Percentiles rank a stretch among this genome's conserved stretches.
Evolutionary conservation across 2,113 vertebrate species (phyloP).

Genomic region (Mesitornis unicolor): DNA sequence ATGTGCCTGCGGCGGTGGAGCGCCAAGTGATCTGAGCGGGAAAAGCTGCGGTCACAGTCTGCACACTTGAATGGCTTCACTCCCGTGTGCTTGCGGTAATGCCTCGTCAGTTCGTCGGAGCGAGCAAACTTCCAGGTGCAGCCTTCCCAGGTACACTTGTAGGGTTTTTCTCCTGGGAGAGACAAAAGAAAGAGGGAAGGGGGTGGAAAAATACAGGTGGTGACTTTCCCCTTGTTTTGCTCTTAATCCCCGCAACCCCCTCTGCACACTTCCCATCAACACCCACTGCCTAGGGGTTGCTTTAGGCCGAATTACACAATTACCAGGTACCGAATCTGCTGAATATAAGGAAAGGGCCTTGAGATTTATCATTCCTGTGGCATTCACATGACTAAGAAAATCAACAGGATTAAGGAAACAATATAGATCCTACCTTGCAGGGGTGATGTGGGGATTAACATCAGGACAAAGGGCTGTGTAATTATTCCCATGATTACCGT

Average conservation of each 20-base stretch:
- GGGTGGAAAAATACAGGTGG: background rate
- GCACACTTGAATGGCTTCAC: slow-evolving; percentile 99
- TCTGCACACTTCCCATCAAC: background rate
- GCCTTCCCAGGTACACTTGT: slow-evolving; percentile 99
- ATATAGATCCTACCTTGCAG: slow-evolving; percentile 46
- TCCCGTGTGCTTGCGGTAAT: slow-evolving; percentile 98
- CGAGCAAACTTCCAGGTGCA: slow-evolving; percentile 99
- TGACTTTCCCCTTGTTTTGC: slow-evolving; percentile 31
- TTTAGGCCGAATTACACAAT: slow-evolving; percentile 17
- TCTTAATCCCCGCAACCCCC: background rate
- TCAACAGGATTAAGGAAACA: slow-evolving; percentile 27
- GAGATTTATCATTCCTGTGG: slow-evolving; percentile 14
- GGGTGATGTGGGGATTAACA: background rate
- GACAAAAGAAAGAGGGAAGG: slow-evolving; percentile 28
- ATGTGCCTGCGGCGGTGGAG: slow-evolving; percentile 97
- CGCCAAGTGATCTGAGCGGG: slow-evolving; percentile 96
- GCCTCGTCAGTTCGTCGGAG: slow-evolving; percentile 97
- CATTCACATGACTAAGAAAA: slow-evolving; percentile 22
- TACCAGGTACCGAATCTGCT: background rate
- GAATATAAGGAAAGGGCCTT: slow-evolving; percentile 5
- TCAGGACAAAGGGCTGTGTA: slow-evolving; percentile 1
- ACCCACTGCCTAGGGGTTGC: background rate
- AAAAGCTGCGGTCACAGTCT: slow-evolving; percentile 99
- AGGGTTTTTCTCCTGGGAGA: slow-evolving; percentile 94
- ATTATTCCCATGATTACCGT: background rate